Base-by-base conservation (phyloP, 1,140 invertebrate genomes). In the Drosophila athabasca region DNA sequence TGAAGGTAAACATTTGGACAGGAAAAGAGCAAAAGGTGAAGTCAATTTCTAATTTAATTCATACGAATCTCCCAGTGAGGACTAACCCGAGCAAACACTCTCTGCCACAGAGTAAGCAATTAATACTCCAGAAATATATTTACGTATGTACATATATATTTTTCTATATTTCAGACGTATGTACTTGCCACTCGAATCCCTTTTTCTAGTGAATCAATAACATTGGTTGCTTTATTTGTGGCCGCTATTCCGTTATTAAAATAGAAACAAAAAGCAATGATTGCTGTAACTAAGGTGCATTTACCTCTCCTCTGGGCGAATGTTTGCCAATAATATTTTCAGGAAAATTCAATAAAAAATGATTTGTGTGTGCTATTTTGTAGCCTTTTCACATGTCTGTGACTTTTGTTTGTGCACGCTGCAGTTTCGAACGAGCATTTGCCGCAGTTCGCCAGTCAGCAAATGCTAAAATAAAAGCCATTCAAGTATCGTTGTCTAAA, bases 281-380 rank as follows among this genome's bases (percentile, higher is more conserved):
- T 15, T 45, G 24, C 9, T 66, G 51, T 57, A 70, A 76, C 76
- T 71, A 62, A 48, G 66, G 74, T 70, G 48, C 77, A 85, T 87
- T 87, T 87, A 87, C 82, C 81, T 85, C 62, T 76, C 24, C 24
- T 26, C 24, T 50, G 48, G 57, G 46, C 54, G 53, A 67, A 68
- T 66, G 73, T 67, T 76, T 81, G 75, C 82, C 82, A 87, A 87
- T 87, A 82, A 87, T 87, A 87, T 81, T 85, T 87, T 87, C 82
- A 87, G 81, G 78, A 79, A 87, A 87, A 87, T 87, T 87, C 82
- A 87, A 87, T 87, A 87, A 87, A 87, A 87, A 87, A 87, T 87
- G 82, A 87, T 87, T 87, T 87, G 82, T 87, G 82, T 52, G 51
- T 62, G 66, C 74, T 61, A 65, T 85, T 82, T 80, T 83, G 46